These are phyloP conservation scores for Sylvietta virens DNA, from an alignment of 2,113 vertebrate species.

Conservation along the genomic window DNA sequence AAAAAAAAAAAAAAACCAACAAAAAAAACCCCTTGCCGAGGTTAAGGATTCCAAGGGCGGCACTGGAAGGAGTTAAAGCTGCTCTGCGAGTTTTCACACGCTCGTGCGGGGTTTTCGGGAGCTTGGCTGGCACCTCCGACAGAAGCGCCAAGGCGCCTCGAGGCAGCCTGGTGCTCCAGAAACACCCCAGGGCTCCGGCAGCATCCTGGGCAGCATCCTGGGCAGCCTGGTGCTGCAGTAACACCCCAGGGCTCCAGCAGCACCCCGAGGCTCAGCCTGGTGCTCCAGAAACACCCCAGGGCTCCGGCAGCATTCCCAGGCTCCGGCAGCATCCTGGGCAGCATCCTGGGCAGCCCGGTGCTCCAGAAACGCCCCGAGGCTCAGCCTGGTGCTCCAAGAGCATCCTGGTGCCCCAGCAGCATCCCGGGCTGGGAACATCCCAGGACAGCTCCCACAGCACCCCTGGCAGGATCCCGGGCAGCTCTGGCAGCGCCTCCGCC, in stretches of 20 bases:
- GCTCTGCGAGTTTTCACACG: neutral
- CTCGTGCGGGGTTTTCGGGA: neutral
- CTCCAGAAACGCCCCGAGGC: rapidly evolving
- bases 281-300: no score
- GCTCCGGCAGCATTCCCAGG: neutral
- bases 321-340: rapidly evolving
- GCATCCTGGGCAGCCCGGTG: rapidly evolving
- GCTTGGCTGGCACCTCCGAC: neutral
- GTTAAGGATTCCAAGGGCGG: neutral
- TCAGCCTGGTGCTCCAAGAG: rapidly evolving
- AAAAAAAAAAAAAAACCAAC: no score
- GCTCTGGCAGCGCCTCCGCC: neutral
- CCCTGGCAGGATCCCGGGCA: neutral
- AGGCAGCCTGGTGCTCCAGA: neutral
- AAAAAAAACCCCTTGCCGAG: neutral
- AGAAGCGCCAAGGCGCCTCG: neutral
- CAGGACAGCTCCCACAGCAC: neutral
- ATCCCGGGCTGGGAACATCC: neutral
- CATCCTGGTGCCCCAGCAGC: neutral
- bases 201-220: neutral
- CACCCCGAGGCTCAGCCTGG: neutral
- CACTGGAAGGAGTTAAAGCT: neutral
- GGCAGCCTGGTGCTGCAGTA: neutral
- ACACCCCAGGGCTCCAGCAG: neutral
- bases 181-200: rapidly evolving